These are phyloP conservation scores for Chaetophractus vellerosus DNA, from an alignment of 2,797 vertebrate species.

Conservation along the genomic window DNA sequence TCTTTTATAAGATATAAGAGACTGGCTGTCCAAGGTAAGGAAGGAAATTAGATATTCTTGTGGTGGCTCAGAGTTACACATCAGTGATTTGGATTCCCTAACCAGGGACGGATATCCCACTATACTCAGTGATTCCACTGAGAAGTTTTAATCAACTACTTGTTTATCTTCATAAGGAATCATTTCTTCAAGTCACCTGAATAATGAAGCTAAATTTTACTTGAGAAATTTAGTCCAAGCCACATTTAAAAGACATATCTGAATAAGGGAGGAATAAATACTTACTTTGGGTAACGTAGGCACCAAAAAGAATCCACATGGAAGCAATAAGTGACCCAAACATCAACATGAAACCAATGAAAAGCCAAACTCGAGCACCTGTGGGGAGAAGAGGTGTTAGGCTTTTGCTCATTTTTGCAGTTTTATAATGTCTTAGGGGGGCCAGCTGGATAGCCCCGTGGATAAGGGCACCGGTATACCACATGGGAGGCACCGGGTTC, in stretches of 20 bases:
- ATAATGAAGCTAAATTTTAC: neutral
- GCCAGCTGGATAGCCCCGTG: no score
- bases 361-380: conserved; percentile 96
- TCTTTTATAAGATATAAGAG: neutral
- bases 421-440: neutral
- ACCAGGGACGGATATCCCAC: neutral
- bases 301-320: conserved; percentile 96
- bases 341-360: conserved; percentile 97
- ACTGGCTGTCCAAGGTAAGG: neutral
- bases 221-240: neutral
- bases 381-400: conserved; percentile 53
- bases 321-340: conserved; percentile 96
- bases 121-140: no score
- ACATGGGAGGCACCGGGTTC: no score
- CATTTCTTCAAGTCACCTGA: neutral
- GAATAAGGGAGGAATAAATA: conserved; percentile 63
- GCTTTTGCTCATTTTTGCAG: neutral
- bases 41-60: neutral
- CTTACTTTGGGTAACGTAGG: conserved; percentile 95
- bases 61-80: neutral
- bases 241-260: neutral
- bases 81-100: neutral
- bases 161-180: neutral
- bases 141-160: neutral
- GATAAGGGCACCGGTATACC: no score